Evolutionary conservation across 2,888 invertebrate species (phyloP).

Genomic region (Caenorhabditis sp.): DNA sequence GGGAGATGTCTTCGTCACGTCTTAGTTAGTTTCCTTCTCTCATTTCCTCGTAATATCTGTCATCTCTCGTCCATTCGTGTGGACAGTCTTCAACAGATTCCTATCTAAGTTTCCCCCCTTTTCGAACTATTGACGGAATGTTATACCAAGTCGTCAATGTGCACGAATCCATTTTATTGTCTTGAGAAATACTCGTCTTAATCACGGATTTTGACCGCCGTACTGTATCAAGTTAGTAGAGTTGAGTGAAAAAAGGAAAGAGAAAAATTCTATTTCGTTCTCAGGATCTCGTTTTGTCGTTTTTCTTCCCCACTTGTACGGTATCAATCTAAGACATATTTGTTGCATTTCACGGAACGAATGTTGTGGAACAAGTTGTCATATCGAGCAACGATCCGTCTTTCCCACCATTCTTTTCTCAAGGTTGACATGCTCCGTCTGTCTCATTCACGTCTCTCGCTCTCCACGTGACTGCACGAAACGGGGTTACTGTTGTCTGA

Average conservation of each 20-base stretch:
- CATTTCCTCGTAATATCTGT: not conserved
- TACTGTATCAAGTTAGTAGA: too few relatives aligned
- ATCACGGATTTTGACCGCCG: constrained; percentile 22
- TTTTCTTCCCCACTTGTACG: too few relatives aligned
- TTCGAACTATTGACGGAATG: not conserved
- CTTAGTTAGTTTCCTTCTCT: not conserved
- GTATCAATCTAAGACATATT: too few relatives aligned
- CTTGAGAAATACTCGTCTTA: constrained; percentile 4
- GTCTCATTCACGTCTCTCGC: too few relatives aligned
- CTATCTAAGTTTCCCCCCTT: not conserved
- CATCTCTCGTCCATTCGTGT: not conserved
- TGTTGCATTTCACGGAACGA: too few relatives aligned
- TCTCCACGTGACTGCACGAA: constrained; percentile 15
- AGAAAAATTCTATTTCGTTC: too few relatives aligned
- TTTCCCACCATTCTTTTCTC: not conserved
- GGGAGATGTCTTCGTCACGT: not conserved
- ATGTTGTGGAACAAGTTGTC: too few relatives aligned
- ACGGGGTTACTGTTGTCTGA: too few relatives aligned
- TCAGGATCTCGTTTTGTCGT: too few relatives aligned
- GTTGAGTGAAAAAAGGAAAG: too few relatives aligned
- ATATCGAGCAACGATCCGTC: too few relatives aligned
- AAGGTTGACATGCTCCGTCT: too few relatives aligned
- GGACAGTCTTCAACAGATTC: not conserved
- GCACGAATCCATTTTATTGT: not conserved
- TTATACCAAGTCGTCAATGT: not conserved